phyloP scores from a whole-genome alignment of 2,113 vertebrate genomes.

The Phasianus colchicus region DNA sequence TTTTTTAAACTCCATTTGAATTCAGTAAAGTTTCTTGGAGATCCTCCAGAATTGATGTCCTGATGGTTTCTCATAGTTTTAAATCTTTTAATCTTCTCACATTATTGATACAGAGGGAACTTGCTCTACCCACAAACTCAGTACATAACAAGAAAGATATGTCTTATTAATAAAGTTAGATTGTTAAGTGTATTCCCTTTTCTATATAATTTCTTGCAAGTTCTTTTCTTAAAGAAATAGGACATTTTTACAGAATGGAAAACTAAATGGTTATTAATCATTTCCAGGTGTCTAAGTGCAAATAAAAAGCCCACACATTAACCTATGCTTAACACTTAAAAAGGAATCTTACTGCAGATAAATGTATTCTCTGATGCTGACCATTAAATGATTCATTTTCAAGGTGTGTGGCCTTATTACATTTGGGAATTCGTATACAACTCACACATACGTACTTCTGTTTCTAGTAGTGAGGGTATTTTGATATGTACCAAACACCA shows the following conservation, averaged over 20 bases:
- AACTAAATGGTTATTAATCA: slow-evolving; percentile 11
- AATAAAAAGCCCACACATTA: neutral
- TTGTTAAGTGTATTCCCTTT: neutral
- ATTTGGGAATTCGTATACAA: slow-evolving; percentile 13
- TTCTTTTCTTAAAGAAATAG: neutral
- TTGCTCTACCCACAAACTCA: neutral
- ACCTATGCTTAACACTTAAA: neutral
- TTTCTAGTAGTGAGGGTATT: slow-evolving; percentile 33
- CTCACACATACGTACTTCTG: neutral
- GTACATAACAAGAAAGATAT: neutral
- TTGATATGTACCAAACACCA: slow-evolving; percentile 40
- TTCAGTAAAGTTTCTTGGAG: neutral
- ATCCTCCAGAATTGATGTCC: neutral
- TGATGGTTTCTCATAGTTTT: neutral
- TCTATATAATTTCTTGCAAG: neutral
- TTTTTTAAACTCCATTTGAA: neutral
- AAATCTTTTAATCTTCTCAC: neutral
- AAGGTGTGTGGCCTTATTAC: slow-evolving; percentile 58
- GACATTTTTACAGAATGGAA: neutral
- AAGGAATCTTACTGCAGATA: neutral
- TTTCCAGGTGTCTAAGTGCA: slow-evolving; percentile 23
- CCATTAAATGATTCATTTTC: slow-evolving; percentile 24
- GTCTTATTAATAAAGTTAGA: neutral
- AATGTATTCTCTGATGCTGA: neutral
- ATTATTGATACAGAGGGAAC: neutral